Evolutionary conservation across 1,140 invertebrate genomes (phyloP).

Genomic region (Rhopalosiphum padi): DNA sequence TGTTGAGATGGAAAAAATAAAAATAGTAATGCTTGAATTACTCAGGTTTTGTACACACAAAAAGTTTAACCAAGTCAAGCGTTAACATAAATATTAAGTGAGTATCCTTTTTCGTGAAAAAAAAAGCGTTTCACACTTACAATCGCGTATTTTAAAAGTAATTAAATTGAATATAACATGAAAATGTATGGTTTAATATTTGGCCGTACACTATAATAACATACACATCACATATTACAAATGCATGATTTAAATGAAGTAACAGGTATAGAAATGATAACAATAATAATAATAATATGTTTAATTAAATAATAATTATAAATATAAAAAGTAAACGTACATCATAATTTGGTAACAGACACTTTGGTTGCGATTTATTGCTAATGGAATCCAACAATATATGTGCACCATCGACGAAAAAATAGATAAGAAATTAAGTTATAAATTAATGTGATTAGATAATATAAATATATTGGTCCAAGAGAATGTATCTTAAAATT

Average conservation of each 20-base stretch:
- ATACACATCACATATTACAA: not conserved
- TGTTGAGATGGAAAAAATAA: conserved; percentile 11
- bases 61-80: conserved; percentile 29
- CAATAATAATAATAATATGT: conserved; percentile 32
- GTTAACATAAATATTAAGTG: not conserved
- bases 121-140: not conserved
- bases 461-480: conserved; percentile 54
- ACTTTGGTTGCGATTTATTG: conserved; percentile 52
- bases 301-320: conserved; percentile 29
- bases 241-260: not conserved
- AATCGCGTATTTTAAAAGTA: conserved; percentile 16
- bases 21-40: not conserved
- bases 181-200: conserved; percentile 1
- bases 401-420: conserved; percentile 45
- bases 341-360: conserved; percentile 53
- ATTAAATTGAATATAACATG: conserved; percentile 24
- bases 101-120: conserved; percentile 18
- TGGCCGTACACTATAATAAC: conserved; percentile 6
- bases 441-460: conserved; percentile 38
- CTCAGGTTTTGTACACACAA: not conserved
- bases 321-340: conserved; percentile 46
- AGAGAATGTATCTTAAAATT: conserved; percentile 55
- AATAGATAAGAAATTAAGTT: conserved; percentile 38
- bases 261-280: conserved; percentile 32
- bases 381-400: conserved; percentile 55